Evolutionary conservation across 2,888 invertebrate genomes (phyloP).

Genomic region (Papilio demoleus): DNA sequence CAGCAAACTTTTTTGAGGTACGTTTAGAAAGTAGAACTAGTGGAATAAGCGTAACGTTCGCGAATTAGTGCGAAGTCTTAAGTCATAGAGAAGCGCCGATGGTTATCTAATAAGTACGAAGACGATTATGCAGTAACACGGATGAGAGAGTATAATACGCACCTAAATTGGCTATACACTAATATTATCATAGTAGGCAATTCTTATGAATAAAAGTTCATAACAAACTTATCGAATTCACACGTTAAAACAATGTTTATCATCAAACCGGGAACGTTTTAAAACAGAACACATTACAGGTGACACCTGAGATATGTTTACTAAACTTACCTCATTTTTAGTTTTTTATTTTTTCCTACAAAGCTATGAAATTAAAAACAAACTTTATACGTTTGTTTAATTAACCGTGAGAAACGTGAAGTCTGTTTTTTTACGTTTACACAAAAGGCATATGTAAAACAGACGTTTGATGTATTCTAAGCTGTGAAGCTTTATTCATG

Average conservation of each 20-base stretch:
- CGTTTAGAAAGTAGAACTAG: conserved; percentile 51
- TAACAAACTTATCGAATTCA: not conserved
- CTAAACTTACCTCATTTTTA: not conserved
- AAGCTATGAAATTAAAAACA: not conserved
- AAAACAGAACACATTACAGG: conserved; percentile 9
- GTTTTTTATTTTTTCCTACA: not conserved
- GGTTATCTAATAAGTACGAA: conserved; percentile 61
- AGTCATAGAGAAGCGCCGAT: conserved; percentile 55
- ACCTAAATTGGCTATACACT: conserved; percentile 1
- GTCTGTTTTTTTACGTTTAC: not conserved
- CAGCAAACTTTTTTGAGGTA: conserved; percentile 15
- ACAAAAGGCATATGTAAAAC: not conserved
- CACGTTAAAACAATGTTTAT: conserved; percentile 15
- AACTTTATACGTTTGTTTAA: not conserved
- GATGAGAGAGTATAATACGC: conserved; percentile 49
- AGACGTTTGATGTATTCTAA: not conserved
- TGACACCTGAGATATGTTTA: conserved; percentile 10
- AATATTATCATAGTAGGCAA: not conserved
- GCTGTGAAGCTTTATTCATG: too few species aligned
- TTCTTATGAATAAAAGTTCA: too few species aligned
- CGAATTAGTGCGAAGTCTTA: conserved; percentile 63
- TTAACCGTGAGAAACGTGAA: not conserved
- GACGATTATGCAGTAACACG: conserved; percentile 59
- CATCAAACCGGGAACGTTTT: not conserved
- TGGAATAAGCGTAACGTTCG: conserved; percentile 59